Percentiles rank a stretch among this genome's conserved stretches.
These are phyloP conservation scores for Sula dactylatra DNA, from an alignment of 2,113 vertebrate species.

Conservation along the genomic window DNA sequence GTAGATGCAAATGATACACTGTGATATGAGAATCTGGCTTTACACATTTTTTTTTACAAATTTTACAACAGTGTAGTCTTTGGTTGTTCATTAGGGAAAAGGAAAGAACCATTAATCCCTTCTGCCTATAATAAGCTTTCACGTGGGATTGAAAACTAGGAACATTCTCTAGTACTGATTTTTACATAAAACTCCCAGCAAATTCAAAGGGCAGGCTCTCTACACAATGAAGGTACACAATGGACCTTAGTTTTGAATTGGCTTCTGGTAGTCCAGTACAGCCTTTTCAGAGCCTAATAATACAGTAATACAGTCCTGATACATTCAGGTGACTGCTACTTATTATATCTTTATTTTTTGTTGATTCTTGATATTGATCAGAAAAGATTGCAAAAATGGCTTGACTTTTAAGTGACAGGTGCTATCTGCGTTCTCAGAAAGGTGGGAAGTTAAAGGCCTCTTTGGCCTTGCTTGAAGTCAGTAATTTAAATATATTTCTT, in stretches of 20 bases:
- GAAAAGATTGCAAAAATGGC: background rate
- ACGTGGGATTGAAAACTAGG: background rate
- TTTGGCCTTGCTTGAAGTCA: background rate
- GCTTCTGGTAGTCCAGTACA: background rate
- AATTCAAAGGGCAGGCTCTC: background rate
- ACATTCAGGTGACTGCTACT: background rate
- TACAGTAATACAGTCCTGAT: background rate
- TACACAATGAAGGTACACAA: background rate
- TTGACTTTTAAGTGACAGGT: background rate
- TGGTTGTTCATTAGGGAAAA: background rate
- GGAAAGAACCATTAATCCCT: background rate
- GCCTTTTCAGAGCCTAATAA: background rate
- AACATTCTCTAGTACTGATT: background rate
- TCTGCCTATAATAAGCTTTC: background rate
- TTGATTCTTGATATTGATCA: background rate
- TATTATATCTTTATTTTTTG: background rate
- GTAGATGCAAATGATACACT: background rate
- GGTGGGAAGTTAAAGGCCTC: background rate
- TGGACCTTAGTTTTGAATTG: background rate
- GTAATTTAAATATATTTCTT: constrained; percentile 13
- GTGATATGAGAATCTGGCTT: background rate
- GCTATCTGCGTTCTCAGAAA: background rate
- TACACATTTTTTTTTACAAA: background rate
- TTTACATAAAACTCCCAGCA: background rate
- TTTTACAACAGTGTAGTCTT: background rate